Evolutionary conservation across 2,113 vertebrate genomes (phyloP), one percentile per base, ranked within the genome.

Genomic region (Nothoprocta perdicaria): DNA sequence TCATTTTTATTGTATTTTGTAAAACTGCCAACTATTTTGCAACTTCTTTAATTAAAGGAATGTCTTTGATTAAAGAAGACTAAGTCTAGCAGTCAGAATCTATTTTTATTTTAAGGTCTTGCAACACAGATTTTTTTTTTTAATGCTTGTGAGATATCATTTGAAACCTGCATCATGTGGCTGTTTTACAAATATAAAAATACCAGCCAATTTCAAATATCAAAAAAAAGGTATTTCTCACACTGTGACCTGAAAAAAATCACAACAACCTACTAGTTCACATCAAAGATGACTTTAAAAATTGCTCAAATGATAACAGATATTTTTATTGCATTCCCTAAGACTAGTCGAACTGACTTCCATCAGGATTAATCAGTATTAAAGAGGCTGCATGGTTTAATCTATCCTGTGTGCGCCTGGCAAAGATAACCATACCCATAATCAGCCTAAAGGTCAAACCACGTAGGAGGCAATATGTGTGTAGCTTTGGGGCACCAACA

Each of bases 321-420:
- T 61, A 83, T 93, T 88, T 77, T 84, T 92, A 6, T 53, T 55
- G 24, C 57, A 58, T 91, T 90, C 93, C 85, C 58, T 84, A 90
- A 74, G 82, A 93, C 77, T 86, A 89, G 87, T 89, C 46, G 92
- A 92, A 86, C 76, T 72, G 83, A 93, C 40, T 95, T 89, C 87
- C 57, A 95, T 95, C 89, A 93, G 58, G 74, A 86, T 80, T 95
- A 93, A 96, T 92, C 91, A 93, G 86, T 50, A 90, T 90, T 94
- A 94, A 89, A 93, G 92, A 73, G 5, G 7, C 55, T 84, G 15
- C 14, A 66, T 74, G 31, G 63, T 88, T 95, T 93, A 90, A 95
- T 93, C 84, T 81, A 23, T 79, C 31, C 73, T 93, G 33, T 88
- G 65, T 0, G n/a, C 90, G 93, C 46, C 66, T 90, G 66, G 84